Conservation (phyloP, 1,140 invertebrate species). For the Papilio polyxenes region DNA sequence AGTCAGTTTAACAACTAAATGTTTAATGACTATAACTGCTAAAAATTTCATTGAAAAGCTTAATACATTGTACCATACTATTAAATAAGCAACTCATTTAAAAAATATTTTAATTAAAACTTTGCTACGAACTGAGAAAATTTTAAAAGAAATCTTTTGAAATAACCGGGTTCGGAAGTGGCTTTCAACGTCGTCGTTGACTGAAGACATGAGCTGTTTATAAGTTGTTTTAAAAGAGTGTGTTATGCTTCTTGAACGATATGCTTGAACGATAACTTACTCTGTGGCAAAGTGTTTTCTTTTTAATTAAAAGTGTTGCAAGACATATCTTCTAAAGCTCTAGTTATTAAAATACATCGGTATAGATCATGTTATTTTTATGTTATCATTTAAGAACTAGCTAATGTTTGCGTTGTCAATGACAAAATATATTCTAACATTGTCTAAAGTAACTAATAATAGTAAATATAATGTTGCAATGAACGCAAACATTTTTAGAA, state of each 20-base stretch:
- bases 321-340: neutral
- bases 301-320: conserved; percentile 23
- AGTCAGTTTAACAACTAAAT: too few species aligned
- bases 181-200: conserved; percentile 18
- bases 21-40: neutral
- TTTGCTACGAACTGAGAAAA: neutral
- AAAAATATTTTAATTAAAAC: neutral
- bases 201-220: conserved; percentile 16
- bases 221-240: neutral
- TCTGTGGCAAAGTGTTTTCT: neutral
- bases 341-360: neutral
- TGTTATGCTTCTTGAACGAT: neutral
- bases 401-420: neutral
- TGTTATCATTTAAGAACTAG: neutral
- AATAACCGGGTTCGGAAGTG: conserved; percentile 18
- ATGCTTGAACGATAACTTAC: conserved; percentile 6
- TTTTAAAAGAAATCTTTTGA: conserved; percentile 22
- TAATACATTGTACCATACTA: neutral
- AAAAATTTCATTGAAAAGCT: neutral
- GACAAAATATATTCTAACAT: neutral
- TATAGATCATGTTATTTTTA: neutral
- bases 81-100: neutral
- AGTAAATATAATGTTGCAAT: too few species aligned
- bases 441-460: too few species aligned
- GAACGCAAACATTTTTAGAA: too few species aligned